Base-by-base conservation (phyloP, 2,113 vertebrate species). In the Gymnocephalus cernua region DNA sequence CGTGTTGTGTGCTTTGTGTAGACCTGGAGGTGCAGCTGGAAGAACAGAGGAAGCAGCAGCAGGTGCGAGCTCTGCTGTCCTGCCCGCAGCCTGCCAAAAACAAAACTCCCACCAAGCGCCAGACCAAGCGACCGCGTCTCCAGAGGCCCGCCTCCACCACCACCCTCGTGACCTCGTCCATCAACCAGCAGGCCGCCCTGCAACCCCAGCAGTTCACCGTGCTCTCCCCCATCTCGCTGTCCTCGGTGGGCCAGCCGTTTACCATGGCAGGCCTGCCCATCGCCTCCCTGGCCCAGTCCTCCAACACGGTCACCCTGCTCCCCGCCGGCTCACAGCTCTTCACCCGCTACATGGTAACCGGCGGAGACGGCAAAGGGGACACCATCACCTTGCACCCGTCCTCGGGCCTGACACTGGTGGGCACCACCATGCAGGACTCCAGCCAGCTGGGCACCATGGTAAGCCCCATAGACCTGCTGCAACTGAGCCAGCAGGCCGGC, bases 1-100 rank as follows among this genome's bases (percentile, higher is more conserved):
- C 63, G 45, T 80, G 38, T 50, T 45, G 6, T 81, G 53, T 69
- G 48, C 47, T 69, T 14, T 76, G 45, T 53, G 14, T 56, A 99
- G 98, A 95, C 74, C 93, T 99, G 91, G 98, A 99, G 86, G 91
- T 96, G 53, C 98, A 98, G 93, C 82, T 99, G 89, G 97, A 99
- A 68, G 97, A 99, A 38, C 98, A 99, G 92, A 97, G 94, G 90
- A 97, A 96, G 89, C 96, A 97, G 73, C 93, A 95, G 88, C 90
- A 91, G 94, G 95, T 91, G 93, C 95, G 91, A 92, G 96, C 91
- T 93, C 95, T 91, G 82, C 95, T 96, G 72, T 90, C 95, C 1
- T 96, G 94, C 81, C 95, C 97, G 0, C 97, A 97, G 77, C 93
- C 95, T 0, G 91, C 96, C 86, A 97, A 98, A 92, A 97, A 92